Evolutionary conservation across 2,888 invertebrate species (phyloP).

Genomic region (Atherix ibis): DNA sequence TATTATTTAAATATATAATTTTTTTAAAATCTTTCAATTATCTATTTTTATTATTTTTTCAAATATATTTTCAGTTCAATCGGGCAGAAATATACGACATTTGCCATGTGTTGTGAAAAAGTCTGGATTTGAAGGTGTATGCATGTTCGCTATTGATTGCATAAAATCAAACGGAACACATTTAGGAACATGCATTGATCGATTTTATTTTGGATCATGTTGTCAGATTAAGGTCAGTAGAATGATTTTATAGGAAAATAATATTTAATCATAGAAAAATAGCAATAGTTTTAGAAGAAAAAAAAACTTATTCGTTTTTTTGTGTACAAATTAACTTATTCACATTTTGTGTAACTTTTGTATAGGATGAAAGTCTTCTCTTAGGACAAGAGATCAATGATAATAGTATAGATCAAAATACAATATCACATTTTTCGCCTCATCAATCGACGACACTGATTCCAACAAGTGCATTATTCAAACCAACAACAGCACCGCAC

Average conservation of each 20-base stretch:
- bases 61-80: constrained; percentile 50
- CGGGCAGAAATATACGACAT: constrained; percentile 77
- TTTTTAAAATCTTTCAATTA: no score
- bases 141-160: constrained; percentile 91
- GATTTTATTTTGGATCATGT: constrained; percentile 87
- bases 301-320: no score
- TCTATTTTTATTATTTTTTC: no score
- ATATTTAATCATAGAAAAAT: neutral
- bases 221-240: constrained; percentile 50
- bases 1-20: no score
- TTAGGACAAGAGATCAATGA: constrained; percentile 30
- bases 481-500: constrained; percentile 21
- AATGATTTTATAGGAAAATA: neutral
- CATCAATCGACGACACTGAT: constrained; percentile 28
- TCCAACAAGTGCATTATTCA: constrained; percentile 21
- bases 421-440: constrained; percentile 30
- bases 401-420: constrained; percentile 33
- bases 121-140: constrained; percentile 64
- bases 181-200: constrained; percentile 80
- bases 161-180: constrained; percentile 81
- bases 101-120: constrained; percentile 72
- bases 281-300: neutral
- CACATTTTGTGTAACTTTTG: no score
- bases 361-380: constrained; percentile 20
- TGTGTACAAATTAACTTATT: no score